Base-by-base conservation (phyloP, 2,113 vertebrate genomes). In the Toxotes chatareus region DNA sequence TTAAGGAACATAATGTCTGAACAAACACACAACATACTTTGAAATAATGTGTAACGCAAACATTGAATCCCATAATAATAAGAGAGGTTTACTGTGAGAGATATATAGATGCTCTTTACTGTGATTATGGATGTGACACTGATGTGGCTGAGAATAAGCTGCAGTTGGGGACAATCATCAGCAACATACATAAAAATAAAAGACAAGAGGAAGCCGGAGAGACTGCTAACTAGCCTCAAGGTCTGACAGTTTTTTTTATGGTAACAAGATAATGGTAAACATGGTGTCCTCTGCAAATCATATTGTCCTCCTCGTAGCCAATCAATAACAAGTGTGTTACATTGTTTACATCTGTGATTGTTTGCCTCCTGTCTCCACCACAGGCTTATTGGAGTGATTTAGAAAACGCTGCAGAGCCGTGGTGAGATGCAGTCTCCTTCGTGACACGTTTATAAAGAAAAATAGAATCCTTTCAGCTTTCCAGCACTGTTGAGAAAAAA, bases 111-210 rank as follows among this genome's bases (percentile, higher is more conserved):
- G 51, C 65, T 80, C 46, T 80, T 80, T 82, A 79, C 3, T 73
- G 53, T 71, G 72, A 83, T 80, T 49, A 75, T 14, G 27, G 9
- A 73, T 31, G 47, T 71, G 49, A 68, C 79, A 68, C 38, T 69
- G 53, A 81, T 57, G 51, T 16, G 47, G 42, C 27, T 40, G 17
- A 34, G 31, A 60, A 63, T 32, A 53, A 9, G n/a, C 9, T 31
- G 40, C 38, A 40, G 14, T 16, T 21, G 9, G 60, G 19, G 10
- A 1, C 4, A 31, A 36, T 27, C 7, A 60, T 23, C 49, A 27
- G 38, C 10, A 46, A 36, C 49, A 71, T 3, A 60, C 23, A 68
- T 19, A 3, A 42, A 42, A 51, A 72, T 60, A 56, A 42, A 71
- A 68, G 2, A 69, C 4, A 73, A 14, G 1, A 62, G 7, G 42